Evolutionary conservation across 1,140 invertebrate genomes (phyloP).

Genomic region (Eurosta solidaginis): DNA sequence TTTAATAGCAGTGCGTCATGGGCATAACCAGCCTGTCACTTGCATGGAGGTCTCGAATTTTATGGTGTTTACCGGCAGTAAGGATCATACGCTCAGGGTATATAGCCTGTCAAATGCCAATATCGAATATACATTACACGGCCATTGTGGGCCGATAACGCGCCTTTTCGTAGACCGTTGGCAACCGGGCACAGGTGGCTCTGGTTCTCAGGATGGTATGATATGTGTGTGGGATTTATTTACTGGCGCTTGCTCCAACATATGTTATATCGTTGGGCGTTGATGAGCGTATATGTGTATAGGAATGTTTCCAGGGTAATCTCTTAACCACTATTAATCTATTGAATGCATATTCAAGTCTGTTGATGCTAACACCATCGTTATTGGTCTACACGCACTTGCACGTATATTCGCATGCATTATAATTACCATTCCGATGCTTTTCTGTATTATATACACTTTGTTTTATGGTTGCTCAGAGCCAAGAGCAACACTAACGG

Average conservation of each 20-base stretch:
- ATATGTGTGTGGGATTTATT: slow-evolving; percentile 93
- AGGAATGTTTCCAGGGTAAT: slow-evolving; percentile 94
- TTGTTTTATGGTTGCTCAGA: too few species aligned
- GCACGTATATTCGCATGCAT: too few species aligned
- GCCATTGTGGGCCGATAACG: slow-evolving; percentile 91
- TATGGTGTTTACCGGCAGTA: slow-evolving; percentile 85
- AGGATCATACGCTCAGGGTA: slow-evolving; percentile 92
- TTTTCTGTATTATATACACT: too few species aligned
- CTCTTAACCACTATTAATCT: slow-evolving; percentile 75
- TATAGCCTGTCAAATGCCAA: slow-evolving; percentile 79
- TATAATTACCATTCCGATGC: too few species aligned
- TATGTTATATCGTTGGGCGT: slow-evolving; percentile 92
- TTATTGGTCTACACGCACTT: too few species aligned
- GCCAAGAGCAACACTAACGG: too few species aligned
- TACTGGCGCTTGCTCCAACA: slow-evolving; percentile 86
- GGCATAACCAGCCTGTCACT: slow-evolving; percentile 92
- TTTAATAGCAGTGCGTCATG: slow-evolving; percentile 72
- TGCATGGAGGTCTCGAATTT: slow-evolving; percentile 84
- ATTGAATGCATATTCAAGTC: slow-evolving; percentile 66
- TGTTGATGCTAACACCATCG: slow-evolving; percentile 76
- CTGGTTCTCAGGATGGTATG: slow-evolving; percentile 90
- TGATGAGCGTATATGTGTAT: slow-evolving; percentile 90
- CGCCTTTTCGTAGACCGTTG: slow-evolving; percentile 85
- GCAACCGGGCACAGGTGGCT: slow-evolving; percentile 82
- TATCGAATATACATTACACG: slow-evolving; percentile 87